phyloP scores from a whole-genome alignment of 2,797 vertebrate genomes.

The Salmo trutta region DNA sequence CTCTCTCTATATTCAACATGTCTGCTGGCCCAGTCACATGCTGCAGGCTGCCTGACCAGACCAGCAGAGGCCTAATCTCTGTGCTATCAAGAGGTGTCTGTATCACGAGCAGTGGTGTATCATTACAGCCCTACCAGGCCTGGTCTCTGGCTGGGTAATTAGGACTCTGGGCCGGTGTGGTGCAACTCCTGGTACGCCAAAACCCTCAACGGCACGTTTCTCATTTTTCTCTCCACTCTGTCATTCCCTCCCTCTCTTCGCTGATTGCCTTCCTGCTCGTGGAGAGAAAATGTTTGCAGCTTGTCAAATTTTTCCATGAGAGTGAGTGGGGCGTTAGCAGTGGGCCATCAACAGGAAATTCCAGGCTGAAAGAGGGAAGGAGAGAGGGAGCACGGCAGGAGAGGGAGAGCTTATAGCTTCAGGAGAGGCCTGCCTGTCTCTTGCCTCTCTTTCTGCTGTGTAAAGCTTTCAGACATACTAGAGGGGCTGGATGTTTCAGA shows the following conservation, averaged over 20 bases:
- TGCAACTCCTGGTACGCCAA: conserved; percentile 31
- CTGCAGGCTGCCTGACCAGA: not conserved
- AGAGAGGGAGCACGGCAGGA: conserved; percentile 16
- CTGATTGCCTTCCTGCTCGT: conserved; percentile 1
- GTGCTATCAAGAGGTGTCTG: not conserved
- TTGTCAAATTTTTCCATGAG: conserved; percentile 61
- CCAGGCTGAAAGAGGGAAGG: conserved; percentile 56
- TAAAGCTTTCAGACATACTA: not conserved
- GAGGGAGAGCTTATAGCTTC: not conserved
- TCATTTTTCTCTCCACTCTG: conserved; percentile 51
- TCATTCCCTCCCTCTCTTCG: not conserved
- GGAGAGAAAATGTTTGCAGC: conserved; percentile 28
- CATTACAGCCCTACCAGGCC: conserved; percentile 32
- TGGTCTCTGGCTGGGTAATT: conserved; percentile 35
- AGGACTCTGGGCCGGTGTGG: conserved; percentile 30
- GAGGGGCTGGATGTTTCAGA: not conserved
- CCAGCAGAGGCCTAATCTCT: not conserved
- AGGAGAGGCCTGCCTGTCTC: not conserved
- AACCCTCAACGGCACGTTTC: conserved; percentile 34
- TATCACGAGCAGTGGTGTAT: conserved; percentile 6
- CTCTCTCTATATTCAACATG: not conserved
- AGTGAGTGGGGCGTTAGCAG: conserved; percentile 64
- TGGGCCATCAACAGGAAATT: conserved; percentile 80
- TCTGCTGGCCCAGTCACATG: not conserved
- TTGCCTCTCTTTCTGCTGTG: too few species aligned